Percentiles rank a stretch among this genome's conserved stretches.
Evolutionary conservation across 2,113 vertebrate genomes (phyloP).

Genomic region (Apistogramma diplotaenia): DNA sequence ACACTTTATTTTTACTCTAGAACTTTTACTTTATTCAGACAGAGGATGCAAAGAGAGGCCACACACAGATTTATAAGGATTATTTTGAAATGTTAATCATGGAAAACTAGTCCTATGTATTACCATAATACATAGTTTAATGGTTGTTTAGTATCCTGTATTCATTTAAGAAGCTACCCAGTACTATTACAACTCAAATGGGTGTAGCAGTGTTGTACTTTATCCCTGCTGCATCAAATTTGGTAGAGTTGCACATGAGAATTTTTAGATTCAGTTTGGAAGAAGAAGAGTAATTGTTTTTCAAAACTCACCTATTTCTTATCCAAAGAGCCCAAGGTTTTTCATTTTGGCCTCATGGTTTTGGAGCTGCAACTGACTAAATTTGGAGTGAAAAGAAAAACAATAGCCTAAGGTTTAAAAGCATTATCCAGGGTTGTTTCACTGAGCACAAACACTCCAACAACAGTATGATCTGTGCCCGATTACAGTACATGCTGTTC

Average conservation of each 20-base stretch:
- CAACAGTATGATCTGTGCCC: neutral
- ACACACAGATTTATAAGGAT: neutral
- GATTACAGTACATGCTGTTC: neutral
- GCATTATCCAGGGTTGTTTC: neutral
- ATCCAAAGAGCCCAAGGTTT: neutral
- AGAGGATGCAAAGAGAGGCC: neutral
- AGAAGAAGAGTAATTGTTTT: neutral
- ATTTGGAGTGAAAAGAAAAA: neutral
- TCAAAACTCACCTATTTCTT: neutral
- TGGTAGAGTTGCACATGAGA: neutral
- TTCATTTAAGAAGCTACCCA: neutral
- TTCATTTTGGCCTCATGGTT: neutral
- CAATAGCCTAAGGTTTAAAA: neutral
- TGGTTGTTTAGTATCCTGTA: neutral
- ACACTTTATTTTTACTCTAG: neutral
- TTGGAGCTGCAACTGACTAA: neutral
- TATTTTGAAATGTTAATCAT: neutral
- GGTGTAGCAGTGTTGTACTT: neutral
- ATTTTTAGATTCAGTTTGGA: neutral
- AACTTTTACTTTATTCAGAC: too few relatives aligned
- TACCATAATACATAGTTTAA: neutral
- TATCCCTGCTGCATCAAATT: neutral
- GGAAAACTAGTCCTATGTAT: neutral
- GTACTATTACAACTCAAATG: neutral
- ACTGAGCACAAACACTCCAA: neutral